phyloP scores from a whole-genome alignment of 2,888 invertebrate genomes.

The Eumerus sabulonum region DNA sequence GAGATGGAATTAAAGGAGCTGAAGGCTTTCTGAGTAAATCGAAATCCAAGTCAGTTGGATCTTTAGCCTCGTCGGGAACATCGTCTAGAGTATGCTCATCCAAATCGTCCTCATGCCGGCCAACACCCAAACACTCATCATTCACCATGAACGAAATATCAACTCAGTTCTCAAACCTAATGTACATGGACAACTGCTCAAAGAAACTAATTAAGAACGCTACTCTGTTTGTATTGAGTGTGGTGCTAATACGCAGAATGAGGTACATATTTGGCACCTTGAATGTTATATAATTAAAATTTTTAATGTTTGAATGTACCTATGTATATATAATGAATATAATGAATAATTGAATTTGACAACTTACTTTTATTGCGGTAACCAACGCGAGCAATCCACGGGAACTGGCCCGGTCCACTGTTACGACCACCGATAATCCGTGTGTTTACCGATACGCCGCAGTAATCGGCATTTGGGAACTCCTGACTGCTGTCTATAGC shows the following conservation, averaged over 20 bases:
- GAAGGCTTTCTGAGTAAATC: too few relatives aligned
- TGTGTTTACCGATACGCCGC: slow-evolving; percentile 75
- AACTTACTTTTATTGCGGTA: slow-evolving; percentile 77
- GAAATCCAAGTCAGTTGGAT: too few relatives aligned
- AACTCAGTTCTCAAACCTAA: slow-evolving; percentile 28
- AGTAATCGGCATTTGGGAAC: slow-evolving; percentile 70
- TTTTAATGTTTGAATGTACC: not conserved
- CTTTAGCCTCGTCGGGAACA: not conserved
- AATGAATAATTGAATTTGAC: not conserved
- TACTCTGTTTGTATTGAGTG: slow-evolving; percentile 72
- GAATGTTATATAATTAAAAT: slow-evolving; percentile 33
- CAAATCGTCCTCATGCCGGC: not conserved
- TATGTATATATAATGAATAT: too few relatives aligned
- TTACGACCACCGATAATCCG: slow-evolving; percentile 80
- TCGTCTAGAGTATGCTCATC: slow-evolving; percentile 7
- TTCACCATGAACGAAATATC: slow-evolving; percentile 5
- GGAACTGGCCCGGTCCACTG: slow-evolving; percentile 80
- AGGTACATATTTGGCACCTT: slow-evolving; percentile 69
- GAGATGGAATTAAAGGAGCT: too few relatives aligned
- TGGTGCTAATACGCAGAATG: slow-evolving; percentile 72
- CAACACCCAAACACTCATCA: not conserved
- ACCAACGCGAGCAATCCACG: slow-evolving; percentile 81
- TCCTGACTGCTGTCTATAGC: slow-evolving; percentile 10
- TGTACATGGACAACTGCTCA: slow-evolving; percentile 57
- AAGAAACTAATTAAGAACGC: slow-evolving; percentile 71